A percentile compares a stretch with the other conserved stretches of the same genome.
Evolutionary conservation across 2,888 invertebrate genomes (phyloP).

Genomic region (Lasioglossum malachurum): DNA sequence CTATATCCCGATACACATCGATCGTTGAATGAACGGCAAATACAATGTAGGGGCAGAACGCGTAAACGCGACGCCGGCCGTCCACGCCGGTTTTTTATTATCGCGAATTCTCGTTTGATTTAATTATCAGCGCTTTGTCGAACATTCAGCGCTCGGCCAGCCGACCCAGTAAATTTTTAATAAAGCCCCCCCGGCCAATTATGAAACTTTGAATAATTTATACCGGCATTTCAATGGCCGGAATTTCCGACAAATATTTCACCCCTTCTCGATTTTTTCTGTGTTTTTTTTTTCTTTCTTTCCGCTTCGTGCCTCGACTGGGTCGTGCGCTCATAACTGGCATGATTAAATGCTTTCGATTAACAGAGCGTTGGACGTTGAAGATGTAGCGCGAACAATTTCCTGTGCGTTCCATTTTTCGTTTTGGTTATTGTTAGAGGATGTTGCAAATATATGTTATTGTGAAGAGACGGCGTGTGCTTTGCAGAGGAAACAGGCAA

Average conservation of each 20-base stretch:
- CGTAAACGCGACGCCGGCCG: not conserved
- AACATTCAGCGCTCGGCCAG: not conserved
- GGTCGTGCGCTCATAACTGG: not conserved
- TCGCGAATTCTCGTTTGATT: not conserved
- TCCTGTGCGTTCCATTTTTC: too few species aligned
- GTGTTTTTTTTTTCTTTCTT: not conserved
- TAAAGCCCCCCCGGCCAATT: not conserved
- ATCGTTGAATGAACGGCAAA: not conserved
- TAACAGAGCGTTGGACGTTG: too few species aligned
- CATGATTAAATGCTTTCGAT: not conserved
- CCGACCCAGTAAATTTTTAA: not conserved
- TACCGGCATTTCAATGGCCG: not conserved
- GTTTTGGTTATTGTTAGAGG: too few species aligned
- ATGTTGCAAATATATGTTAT: too few species aligned
- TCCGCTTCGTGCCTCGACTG: not conserved
- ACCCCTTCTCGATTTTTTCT: not conserved
- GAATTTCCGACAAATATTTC: not conserved
- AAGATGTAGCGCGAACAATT: too few species aligned
- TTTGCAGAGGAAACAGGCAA: too few species aligned
- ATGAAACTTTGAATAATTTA: not conserved
- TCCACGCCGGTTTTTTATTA: not conserved
- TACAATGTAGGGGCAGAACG: not conserved
- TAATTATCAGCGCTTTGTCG: not conserved
- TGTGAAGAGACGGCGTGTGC: too few species aligned
- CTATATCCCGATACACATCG: not conserved